Base-by-base conservation (phyloP, 2,113 vertebrate species). In the Cololabis saira region DNA sequence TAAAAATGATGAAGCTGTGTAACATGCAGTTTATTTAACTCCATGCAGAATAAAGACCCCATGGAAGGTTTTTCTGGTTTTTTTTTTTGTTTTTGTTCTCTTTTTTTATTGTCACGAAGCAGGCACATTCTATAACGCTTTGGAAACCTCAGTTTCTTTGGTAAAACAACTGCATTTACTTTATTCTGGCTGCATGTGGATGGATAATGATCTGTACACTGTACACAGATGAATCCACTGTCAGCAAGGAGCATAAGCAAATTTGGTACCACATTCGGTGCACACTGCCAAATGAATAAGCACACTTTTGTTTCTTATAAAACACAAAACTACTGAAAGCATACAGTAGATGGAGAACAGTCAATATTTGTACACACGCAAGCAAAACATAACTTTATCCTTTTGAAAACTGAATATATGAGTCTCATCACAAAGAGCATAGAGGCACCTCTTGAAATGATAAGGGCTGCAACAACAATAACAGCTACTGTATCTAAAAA, bases 221-320 rank as follows among this genome's bases (percentile, higher is more conserved):
- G 8, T 9, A n/a, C 45, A 47, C 2, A 55, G 62, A 51, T 76
- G 71, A 81, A 18, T 27, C 45, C 59, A 45, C 60, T 77, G 76
- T 82, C 83, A 82, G 56, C 74, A 67, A 73, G 81, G 55, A 58
- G 79, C 83, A 83, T 45, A 72, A 82, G 81, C 62, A 70, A 52
- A 76, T 70, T 69, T 82, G 55, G 62, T 45, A 69, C 66, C 70
- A 76, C 64, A 71, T 50, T 56, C 7, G 4, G 12, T 17, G 27
- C 27, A 15, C 27, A 63, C 51, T 48, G 51, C 43, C 47, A 56
- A 14, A 37, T 37, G 33, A 49, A 67, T 17, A 30, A 76, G n/a
- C 17, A 45, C 44, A 18, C 21, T 42, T 37, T 78, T 33, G 53
- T 56, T 62, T 33, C 43, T 49, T 22, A 51, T 16, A 4, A 62